These are phyloP conservation scores for Platyrinchus mystaceus DNA, from an alignment of 2,797 vertebrate species.

Conservation along the genomic window DNA sequence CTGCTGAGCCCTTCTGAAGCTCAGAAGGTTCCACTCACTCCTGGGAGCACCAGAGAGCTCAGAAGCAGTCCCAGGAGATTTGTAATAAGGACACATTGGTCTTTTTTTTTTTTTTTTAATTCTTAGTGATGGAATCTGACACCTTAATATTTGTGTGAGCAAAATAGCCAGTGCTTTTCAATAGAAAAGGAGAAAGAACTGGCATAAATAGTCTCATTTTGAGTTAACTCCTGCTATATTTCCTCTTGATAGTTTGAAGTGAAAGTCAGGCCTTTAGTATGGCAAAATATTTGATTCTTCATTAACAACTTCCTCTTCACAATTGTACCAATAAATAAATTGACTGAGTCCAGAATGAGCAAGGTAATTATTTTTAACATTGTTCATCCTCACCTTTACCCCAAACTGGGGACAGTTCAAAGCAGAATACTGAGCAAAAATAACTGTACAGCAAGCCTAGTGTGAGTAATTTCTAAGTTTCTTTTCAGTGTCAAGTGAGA, in stretches of 20 bases:
- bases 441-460: background rate
- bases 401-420: background rate
- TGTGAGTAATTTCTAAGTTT: background rate
- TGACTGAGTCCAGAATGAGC: background rate
- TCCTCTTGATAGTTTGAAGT: background rate
- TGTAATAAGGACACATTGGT: background rate
- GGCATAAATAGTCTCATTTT: background rate
- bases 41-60: background rate
- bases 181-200: background rate
- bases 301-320: background rate
- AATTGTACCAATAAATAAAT: background rate
- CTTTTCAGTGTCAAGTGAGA: background rate
- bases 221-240: background rate
- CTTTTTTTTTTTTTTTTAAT: background rate
- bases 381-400: background rate
- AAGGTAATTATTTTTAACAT: background rate
- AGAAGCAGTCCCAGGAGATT: background rate
- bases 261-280: background rate
- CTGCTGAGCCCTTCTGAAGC: constrained; percentile 20
- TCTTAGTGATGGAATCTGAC: background rate
- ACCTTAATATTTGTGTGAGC: background rate
- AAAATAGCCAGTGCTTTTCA: background rate
- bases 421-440: background rate
- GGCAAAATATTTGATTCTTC: background rate
- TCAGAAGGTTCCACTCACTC: background rate